These are phyloP conservation scores for Chrysina gloriosa DNA, from an alignment of 2,888 invertebrate species.

Conservation along the genomic window DNA sequence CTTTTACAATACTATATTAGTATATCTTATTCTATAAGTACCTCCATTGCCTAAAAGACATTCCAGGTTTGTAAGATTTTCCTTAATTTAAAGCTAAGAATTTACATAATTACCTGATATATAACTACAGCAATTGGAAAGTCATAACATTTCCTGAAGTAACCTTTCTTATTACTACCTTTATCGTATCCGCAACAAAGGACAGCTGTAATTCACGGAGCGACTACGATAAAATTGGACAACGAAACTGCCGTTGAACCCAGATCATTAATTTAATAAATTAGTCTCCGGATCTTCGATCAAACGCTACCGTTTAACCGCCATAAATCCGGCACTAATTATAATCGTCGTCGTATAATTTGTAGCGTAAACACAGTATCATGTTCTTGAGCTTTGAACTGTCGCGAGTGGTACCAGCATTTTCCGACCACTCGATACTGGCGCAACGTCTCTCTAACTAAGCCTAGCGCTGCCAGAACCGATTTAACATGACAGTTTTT, in stretches of 20 bases:
- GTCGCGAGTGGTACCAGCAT: slow-evolving; percentile 22
- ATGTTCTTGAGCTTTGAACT: slow-evolving; percentile 26
- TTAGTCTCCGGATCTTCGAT: slow-evolving; percentile 25
- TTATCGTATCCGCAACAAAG: background rate
- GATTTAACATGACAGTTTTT: slow-evolving; percentile 26
- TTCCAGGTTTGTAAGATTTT: too few relatives aligned
- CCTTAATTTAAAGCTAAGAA: too few relatives aligned
- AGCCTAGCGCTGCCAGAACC: slow-evolving; percentile 5
- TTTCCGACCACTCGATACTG: slow-evolving; percentile 23
- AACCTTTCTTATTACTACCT: background rate
- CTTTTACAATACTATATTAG: too few relatives aligned
- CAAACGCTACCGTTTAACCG: slow-evolving; percentile 27
- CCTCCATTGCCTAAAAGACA: too few relatives aligned
- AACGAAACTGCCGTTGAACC: slow-evolving; percentile 10
- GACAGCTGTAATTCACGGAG: background rate
- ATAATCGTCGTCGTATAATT: slow-evolving; percentile 35
- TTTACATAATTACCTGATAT: too few relatives aligned
- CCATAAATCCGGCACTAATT: slow-evolving; percentile 31
- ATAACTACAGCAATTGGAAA: too few relatives aligned
- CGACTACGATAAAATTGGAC: slow-evolving; percentile 2
- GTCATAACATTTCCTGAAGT: background rate
- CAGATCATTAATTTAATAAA: slow-evolving; percentile 28
- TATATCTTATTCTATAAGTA: too few relatives aligned
- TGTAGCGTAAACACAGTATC: slow-evolving; percentile 25
- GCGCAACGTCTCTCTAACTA: slow-evolving; percentile 16